Evolutionary conservation across 2,888 invertebrate species (phyloP).

Genomic region (Malacosoma neustria): DNA sequence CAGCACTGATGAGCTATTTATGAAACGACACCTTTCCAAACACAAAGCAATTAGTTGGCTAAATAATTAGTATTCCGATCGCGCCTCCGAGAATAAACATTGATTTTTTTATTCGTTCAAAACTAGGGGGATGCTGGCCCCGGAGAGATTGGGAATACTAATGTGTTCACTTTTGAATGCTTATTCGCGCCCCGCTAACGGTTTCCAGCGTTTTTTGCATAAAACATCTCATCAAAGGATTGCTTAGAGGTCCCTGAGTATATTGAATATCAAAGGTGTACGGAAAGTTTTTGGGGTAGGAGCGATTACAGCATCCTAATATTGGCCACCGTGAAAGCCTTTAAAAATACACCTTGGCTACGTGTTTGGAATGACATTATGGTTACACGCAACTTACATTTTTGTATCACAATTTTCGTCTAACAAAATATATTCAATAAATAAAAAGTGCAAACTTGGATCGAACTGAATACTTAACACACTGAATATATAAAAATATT

Average conservation of each 20-base stretch:
- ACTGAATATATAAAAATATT: too few relatives aligned
- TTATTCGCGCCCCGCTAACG: slow-evolving; percentile 69
- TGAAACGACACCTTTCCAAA: slow-evolving; percentile 47
- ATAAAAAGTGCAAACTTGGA: background rate
- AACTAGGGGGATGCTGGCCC: slow-evolving; percentile 50
- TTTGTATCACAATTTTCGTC: background rate
- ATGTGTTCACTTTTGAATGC: slow-evolving; percentile 71
- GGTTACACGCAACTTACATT: slow-evolving; percentile 16
- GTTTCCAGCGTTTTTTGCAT: slow-evolving; percentile 72
- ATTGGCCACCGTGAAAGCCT: slow-evolving; percentile 60
- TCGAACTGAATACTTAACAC: background rate
- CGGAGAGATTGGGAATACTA: slow-evolving; percentile 63
- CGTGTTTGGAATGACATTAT: slow-evolving; percentile 62
- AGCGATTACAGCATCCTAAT: slow-evolving; percentile 55
- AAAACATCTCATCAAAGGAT: slow-evolving; percentile 76
- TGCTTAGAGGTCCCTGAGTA: slow-evolving; percentile 66
- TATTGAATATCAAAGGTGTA: slow-evolving; percentile 74
- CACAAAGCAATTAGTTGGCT: slow-evolving; percentile 62
- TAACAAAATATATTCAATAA: background rate
- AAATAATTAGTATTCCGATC: slow-evolving; percentile 68
- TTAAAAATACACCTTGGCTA: slow-evolving; percentile 69
- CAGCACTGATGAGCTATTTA: slow-evolving; percentile 27
- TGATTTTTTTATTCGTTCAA: slow-evolving; percentile 72
- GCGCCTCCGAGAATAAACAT: slow-evolving; percentile 69
- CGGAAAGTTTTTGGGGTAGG: slow-evolving; percentile 57